Evolutionary conservation across 1,140 invertebrate species (phyloP).

Genomic region (Drosophila sulfurigaster): DNA sequence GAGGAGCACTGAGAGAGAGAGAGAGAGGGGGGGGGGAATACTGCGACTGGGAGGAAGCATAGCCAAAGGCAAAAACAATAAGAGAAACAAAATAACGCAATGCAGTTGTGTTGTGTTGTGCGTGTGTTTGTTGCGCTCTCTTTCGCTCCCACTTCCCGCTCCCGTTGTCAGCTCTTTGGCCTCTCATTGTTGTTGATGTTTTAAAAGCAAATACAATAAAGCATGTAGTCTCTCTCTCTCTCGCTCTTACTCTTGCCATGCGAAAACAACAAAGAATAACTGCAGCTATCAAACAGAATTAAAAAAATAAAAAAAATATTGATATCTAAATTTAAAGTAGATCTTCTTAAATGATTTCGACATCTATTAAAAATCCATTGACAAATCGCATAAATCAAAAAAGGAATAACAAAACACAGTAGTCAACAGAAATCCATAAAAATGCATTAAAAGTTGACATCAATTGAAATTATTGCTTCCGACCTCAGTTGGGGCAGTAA

Average conservation of each 20-base stretch:
- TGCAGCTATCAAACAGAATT: not conserved
- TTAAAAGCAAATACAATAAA: slow-evolving; percentile 72
- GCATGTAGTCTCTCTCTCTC: slow-evolving; percentile 47
- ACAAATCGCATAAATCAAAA: too few relatives aligned
- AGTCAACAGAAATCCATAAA: too few relatives aligned
- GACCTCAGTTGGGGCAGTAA: too few relatives aligned
- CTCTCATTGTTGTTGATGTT: slow-evolving; percentile 71
- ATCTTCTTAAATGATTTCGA: too few relatives aligned
- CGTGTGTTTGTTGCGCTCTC: slow-evolving; percentile 32
- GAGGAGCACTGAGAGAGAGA: not conserved
- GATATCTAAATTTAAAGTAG: too few relatives aligned
- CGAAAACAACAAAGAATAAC: slow-evolving; percentile 30
- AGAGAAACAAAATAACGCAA: slow-evolving; percentile 60
- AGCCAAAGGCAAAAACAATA: slow-evolving; percentile 66
- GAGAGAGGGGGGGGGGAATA: not conserved
- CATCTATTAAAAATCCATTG: too few relatives aligned
- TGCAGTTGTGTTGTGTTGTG: slow-evolving; percentile 58
- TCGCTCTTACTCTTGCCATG: slow-evolving; percentile 1
- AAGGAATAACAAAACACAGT: too few relatives aligned
- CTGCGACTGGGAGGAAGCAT: not conserved
- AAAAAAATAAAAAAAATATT: too few relatives aligned
- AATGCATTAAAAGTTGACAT: too few relatives aligned
- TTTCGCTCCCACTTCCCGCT: not conserved
- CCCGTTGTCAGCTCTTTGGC: too few relatives aligned
- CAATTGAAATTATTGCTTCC: too few relatives aligned